Conservation (phyloP, 2,113 vertebrate species). For the Xyrauchen texanus region DNA sequence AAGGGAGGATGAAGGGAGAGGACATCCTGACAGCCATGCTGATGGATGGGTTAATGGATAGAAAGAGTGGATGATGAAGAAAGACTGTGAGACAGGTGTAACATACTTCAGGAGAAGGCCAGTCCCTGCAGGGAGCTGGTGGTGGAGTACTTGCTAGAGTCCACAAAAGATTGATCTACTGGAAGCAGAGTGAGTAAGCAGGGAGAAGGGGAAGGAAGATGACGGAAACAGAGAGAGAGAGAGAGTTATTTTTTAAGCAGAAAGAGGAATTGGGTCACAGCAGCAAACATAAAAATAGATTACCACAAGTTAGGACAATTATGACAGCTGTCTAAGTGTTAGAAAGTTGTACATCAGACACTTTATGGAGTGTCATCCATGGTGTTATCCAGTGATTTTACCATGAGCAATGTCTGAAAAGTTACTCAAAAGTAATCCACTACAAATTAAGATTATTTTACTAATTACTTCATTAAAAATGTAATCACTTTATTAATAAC, state of each 20-base stretch:
- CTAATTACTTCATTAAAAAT: too few relatives aligned
- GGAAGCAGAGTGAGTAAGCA: slow-evolving; percentile 63
- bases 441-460: too few relatives aligned
- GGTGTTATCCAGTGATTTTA: not conserved
- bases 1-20: slow-evolving; percentile 5
- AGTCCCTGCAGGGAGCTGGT: slow-evolving; percentile 91
- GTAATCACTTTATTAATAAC: too few relatives aligned
- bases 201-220: slow-evolving; percentile 40
- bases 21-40: slow-evolving; percentile 78
- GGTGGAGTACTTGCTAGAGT: slow-evolving; percentile 93
- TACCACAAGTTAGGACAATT: slow-evolving; percentile 33
- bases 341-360: not conserved
- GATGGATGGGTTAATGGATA: slow-evolving; percentile 79
- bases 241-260: slow-evolving; percentile 65
- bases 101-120: slow-evolving; percentile 97
- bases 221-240: slow-evolving; percentile 47
- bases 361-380: not conserved
- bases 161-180: slow-evolving; percentile 94
- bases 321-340: slow-evolving; percentile 20
- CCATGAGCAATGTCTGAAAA: not conserved
- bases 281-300: slow-evolving; percentile 34
- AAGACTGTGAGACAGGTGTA: slow-evolving; percentile 58
- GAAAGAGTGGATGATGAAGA: slow-evolving; percentile 60
- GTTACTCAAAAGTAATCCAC: too few relatives aligned
- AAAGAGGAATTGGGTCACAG: slow-evolving; percentile 45